A percentile compares a stretch with the other conserved stretches of the same genome.
These are phyloP conservation scores for Lerema accius DNA, from an alignment of 1,140 invertebrate genomes.

Conservation along the genomic window DNA sequence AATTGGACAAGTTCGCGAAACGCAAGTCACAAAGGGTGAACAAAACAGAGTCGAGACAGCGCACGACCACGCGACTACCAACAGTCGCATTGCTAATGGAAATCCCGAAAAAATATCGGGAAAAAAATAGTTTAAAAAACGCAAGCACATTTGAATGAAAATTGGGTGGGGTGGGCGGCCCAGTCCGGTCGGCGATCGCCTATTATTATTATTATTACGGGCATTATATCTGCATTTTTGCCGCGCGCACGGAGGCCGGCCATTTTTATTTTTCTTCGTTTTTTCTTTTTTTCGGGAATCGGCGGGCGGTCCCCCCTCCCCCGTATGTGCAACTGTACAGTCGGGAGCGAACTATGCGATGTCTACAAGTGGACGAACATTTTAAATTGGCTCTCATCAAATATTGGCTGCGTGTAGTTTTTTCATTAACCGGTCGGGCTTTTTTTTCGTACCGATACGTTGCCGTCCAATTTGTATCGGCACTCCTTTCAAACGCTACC, in stretches of 20 bases:
- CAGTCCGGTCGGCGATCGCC: conserved; percentile 68
- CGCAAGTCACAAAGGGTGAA: conserved; percentile 36
- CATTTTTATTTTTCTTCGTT: conserved; percentile 78
- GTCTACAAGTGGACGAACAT: conserved; percentile 81
- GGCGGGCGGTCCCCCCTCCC: conserved; percentile 54
- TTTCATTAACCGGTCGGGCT: conserved; percentile 74
- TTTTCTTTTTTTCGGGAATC: conserved; percentile 75
- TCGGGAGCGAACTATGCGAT: conserved; percentile 75
- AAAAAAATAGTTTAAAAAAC: conserved; percentile 74
- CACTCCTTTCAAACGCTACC: conserved; percentile 59
- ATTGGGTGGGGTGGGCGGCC: conserved; percentile 71
- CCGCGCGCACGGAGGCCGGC: conserved; percentile 70
- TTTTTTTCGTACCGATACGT: conserved; percentile 63
- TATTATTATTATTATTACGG: conserved; percentile 82
- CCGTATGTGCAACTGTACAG: conserved; percentile 53
- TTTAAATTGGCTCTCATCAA: conserved; percentile 82
- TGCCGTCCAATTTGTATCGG: conserved; percentile 68
- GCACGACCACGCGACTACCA: conserved; percentile 47
- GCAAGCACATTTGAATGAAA: conserved; percentile 79
- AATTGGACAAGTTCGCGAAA: conserved; percentile 35
- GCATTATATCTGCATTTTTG: conserved; percentile 82
- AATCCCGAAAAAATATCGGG: conserved; percentile 77
- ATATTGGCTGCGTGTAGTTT: conserved; percentile 81
- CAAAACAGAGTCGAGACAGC: conserved; percentile 51
- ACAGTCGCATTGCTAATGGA: conserved; percentile 74